Conservation (phyloP, 2,797 vertebrate species). For the Scarus forsteni region DNA sequence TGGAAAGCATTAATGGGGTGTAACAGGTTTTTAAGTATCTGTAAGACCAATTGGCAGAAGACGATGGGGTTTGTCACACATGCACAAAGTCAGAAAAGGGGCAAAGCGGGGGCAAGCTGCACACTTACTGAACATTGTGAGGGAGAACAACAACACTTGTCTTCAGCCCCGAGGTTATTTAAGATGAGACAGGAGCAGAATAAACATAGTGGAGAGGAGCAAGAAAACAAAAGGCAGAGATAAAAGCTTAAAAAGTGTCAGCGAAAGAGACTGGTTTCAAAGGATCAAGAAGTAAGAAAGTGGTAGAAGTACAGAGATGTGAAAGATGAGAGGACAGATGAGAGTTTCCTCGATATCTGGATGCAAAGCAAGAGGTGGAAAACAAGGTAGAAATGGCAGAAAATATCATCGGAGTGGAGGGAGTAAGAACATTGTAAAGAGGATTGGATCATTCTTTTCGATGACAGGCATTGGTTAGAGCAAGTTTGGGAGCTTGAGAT, state of each 20-base stretch:
- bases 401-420: slow-evolving; percentile 3
- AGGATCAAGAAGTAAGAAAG: slow-evolving; percentile 7
- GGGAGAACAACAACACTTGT: slow-evolving; percentile 10
- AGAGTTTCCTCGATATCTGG: slow-evolving; percentile 16
- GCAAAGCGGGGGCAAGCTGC: slow-evolving; percentile 1
- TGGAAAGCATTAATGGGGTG: background rate
- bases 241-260: slow-evolving; percentile 24
- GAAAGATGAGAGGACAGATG: slow-evolving; percentile 15
- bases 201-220: slow-evolving; percentile 1
- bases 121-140: background rate
- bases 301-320: background rate
- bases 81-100: background rate
- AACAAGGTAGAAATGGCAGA: slow-evolving; percentile 7
- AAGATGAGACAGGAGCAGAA: slow-evolving; percentile 14
- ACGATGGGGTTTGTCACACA: slow-evolving; percentile 3
- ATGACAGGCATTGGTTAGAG: slow-evolving; percentile 5
- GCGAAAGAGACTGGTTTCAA: slow-evolving; percentile 10
- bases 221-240: slow-evolving; percentile 22
- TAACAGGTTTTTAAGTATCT: slow-evolving; percentile 9
- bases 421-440: slow-evolving; percentile 2
- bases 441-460: slow-evolving; percentile 12
- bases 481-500: slow-evolving; percentile 17
- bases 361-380: slow-evolving; percentile 25
- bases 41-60: background rate
- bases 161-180: slow-evolving; percentile 27